Evolutionary conservation across 92 coral and sea anemone genomes (phyloP).

Genomic region (Metridium senile): DNA sequence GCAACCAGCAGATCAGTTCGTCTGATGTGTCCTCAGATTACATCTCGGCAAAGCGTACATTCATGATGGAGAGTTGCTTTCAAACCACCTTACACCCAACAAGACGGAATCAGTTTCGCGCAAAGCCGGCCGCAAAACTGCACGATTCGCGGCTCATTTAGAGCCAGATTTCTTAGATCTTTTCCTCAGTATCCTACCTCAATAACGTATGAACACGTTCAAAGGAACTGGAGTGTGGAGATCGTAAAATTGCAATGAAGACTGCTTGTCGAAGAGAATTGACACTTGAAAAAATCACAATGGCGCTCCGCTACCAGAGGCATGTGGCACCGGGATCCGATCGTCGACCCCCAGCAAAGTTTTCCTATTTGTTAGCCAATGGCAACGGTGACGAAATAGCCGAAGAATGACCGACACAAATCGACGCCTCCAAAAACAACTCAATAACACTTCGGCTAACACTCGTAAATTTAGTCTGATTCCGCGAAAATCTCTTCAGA

Average conservation of each 20-base stretch:
- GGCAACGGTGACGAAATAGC: conserved; percentile 89
- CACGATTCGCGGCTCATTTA: conserved; percentile 67
- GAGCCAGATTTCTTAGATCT: conserved; percentile 42
- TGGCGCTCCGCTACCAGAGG: conserved; percentile 95
- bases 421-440: conserved; percentile 54
- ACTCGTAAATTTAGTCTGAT: not conserved
- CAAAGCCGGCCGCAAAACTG: conserved; percentile 72
- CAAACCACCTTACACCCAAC: conserved; percentile 76
- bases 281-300: conserved; percentile 94
- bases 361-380: conserved; percentile 95
- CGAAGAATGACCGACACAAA: conserved; percentile 65
- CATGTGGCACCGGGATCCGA: conserved; percentile 95
- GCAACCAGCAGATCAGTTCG: conserved; percentile 48
- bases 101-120: conserved; percentile 62
- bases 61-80: conserved; percentile 90
- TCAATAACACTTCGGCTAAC: conserved; percentile 17
- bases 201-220: conserved; percentile 48
- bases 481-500: not conserved
- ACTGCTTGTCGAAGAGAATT: conserved; percentile 63
- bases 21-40: conserved; percentile 39
- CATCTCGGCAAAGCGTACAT: conserved; percentile 61
- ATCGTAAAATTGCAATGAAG: conserved; percentile 71
- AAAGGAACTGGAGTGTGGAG: conserved; percentile 37
- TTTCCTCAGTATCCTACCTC: conserved; percentile 39
- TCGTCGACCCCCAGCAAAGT: conserved; percentile 99